Evolutionary conservation across 64 coral and sea anemone genomes (phyloP).

Genomic region (Montipora cactus): DNA sequence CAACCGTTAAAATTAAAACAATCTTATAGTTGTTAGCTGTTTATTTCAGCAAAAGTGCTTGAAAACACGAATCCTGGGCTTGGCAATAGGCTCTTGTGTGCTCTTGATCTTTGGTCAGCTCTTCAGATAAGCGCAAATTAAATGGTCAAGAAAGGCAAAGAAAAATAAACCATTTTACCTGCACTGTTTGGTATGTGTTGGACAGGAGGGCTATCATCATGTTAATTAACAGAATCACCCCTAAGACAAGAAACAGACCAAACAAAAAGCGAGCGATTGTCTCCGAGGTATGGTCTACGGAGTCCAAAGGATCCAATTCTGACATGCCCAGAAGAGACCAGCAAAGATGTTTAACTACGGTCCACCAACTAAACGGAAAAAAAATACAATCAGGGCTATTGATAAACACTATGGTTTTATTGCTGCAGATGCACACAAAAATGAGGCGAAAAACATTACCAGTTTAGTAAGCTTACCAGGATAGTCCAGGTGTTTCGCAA

Average conservation of each 20-base stretch:
- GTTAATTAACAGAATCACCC: slow-evolving; percentile 23
- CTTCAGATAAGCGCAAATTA: too few relatives aligned
- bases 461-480: background rate
- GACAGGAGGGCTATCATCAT: slow-evolving; percentile 58
- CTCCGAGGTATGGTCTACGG: background rate
- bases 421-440: too few relatives aligned
- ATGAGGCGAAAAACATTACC: too few relatives aligned
- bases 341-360: background rate
- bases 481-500: background rate
- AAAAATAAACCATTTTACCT: background rate
- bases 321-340: slow-evolving; percentile 37
- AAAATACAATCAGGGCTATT: too few relatives aligned
- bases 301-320: slow-evolving; percentile 42
- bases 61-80: too few relatives aligned
- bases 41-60: too few relatives aligned
- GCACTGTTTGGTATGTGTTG: slow-evolving; percentile 29
- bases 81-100: too few relatives aligned
- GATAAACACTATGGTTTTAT: too few relatives aligned
- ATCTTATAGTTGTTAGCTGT: too few relatives aligned
- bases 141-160: too few relatives aligned
- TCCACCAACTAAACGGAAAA: too few relatives aligned
- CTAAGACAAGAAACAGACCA: slow-evolving; percentile 37
- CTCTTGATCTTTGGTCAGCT: too few relatives aligned
- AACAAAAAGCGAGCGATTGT: background rate
- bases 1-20: background rate